Evolutionary conservation across 2,113 vertebrate species (phyloP), one percentile per base, ranked within the genome.

Genomic region (Lampris incognitus): DNA sequence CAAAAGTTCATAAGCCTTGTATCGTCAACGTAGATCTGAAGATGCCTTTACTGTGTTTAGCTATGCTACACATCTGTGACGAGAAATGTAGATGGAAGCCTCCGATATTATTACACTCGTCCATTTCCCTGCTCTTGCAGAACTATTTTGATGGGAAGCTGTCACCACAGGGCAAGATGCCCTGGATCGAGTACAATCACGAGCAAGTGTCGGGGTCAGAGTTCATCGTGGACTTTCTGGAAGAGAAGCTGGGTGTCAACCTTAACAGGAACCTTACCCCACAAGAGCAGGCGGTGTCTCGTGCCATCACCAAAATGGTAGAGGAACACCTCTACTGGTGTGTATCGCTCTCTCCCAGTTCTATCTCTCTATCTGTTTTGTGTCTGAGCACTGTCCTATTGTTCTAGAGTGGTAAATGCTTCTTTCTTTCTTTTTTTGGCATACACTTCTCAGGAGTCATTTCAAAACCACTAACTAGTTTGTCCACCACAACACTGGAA

Each of bases 321-420:
- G 98, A 99, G 87, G 97, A 99, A 51, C 98, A 99, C 76, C 95
- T 99, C 42, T 98, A 99, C 89, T 99, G 98, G 98, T 99, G 89
- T 95, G 95, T 64, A 6, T 54, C 13, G 66, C 0, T 50, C 48
- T 10, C 11, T n/a, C n/a, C 11, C 46, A 38, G 40, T 3, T 10
- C 40, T 46, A 9, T 54, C 48, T 39, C 40, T 59, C 11, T 2
- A 6, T 44, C 24, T 48, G 0, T 66, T 9, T 6, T 44, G 42
- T 46, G 8, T 44, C 57, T n/a, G 48, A 49, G 9, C 48, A 42
- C 41, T 44, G 10, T 37, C 52, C 50, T 13, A 5, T 37, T 49
- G 10, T 49, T 6, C 7, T 7, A 24, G 24, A 24, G 24, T 24
- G 24, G 24, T 24, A 24, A 24, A 24, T 24, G 24, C 24, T 24